Evolutionary conservation across 2,113 vertebrate genomes (phyloP).

Genomic region (Rhinolophus sinicus): DNA sequence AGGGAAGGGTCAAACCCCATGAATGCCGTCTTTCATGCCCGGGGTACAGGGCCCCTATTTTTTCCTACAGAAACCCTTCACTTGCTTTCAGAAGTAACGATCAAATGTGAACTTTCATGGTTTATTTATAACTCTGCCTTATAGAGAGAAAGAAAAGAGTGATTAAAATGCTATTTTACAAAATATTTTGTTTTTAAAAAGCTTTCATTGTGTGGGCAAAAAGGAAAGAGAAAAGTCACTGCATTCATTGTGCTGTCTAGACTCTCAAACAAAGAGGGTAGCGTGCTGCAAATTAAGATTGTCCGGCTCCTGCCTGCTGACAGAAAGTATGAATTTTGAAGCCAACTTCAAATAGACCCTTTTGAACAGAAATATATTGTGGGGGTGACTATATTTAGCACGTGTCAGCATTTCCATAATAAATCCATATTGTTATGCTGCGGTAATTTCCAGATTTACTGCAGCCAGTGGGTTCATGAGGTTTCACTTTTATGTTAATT

Average conservation of each 20-base stretch:
- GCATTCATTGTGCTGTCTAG: slow-evolving; percentile 86
- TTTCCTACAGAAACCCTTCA: slow-evolving; percentile 83
- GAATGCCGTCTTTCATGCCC: slow-evolving; percentile 85
- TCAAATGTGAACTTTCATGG: slow-evolving; percentile 87
- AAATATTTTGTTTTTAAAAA: slow-evolving; percentile 89
- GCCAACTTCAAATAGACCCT: slow-evolving; percentile 84
- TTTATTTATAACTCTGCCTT: slow-evolving; percentile 88
- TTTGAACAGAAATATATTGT: slow-evolving; percentile 84
- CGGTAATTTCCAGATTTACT: slow-evolving; percentile 73
- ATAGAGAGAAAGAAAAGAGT: slow-evolving; percentile 86
- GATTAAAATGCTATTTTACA: slow-evolving; percentile 87
- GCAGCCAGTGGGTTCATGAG: slow-evolving; percentile 63
- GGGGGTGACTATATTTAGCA: slow-evolving; percentile 84
- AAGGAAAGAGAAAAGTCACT: slow-evolving; percentile 79
- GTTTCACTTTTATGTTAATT: slow-evolving; percentile 82
- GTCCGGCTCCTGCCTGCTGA: slow-evolving; percentile 81
- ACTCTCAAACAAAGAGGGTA: slow-evolving; percentile 84
- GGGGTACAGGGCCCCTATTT: slow-evolving; percentile 84
- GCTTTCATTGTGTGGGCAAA: slow-evolving; percentile 86
- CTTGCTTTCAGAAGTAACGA: slow-evolving; percentile 86
- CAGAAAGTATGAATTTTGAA: slow-evolving; percentile 82
- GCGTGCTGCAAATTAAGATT: slow-evolving; percentile 83
- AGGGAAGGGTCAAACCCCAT: slow-evolving; percentile 83
- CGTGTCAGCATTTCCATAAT: slow-evolving; percentile 83
- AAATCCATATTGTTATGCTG: slow-evolving; percentile 84